Conservation (phyloP, 2,888 invertebrate genomes). For the Carcina quercana region DNA sequence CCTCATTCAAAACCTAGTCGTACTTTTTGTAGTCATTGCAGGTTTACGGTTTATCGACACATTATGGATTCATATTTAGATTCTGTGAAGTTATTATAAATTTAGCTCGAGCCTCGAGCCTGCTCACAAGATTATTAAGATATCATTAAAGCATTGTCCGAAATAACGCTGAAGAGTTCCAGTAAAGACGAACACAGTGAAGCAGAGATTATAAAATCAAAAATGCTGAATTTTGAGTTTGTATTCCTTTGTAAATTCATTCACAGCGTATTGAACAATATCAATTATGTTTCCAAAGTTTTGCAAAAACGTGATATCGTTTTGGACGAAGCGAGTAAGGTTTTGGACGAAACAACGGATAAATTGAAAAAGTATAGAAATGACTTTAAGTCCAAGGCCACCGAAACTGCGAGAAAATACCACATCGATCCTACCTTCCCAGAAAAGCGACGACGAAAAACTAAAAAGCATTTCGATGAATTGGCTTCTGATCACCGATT, state of each 20-base stretch:
- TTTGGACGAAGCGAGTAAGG: conserved; percentile 14
- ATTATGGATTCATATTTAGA: too few species aligned
- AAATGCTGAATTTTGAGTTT: conserved; percentile 15
- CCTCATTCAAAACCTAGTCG: too few species aligned
- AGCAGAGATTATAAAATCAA: conserved; percentile 15
- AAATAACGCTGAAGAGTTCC: conserved; percentile 14
- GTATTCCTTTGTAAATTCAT: conserved; percentile 16
- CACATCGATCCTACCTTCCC: conserved; percentile 1
- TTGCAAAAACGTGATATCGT: conserved; percentile 15
- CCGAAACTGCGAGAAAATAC: conserved; percentile 16
- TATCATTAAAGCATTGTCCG: conserved; percentile 15
- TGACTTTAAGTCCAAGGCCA: conserved; percentile 17
- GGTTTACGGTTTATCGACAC: too few species aligned
- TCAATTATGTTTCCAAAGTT: conserved; percentile 15
- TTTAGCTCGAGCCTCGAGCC: too few species aligned
- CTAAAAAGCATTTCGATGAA: conserved; percentile 22
- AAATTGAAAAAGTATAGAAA: conserved; percentile 12
- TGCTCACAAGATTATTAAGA: too few species aligned
- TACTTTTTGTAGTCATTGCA: too few species aligned
- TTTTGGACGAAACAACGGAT: conserved; percentile 14
- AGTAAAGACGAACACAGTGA: conserved; percentile 17
- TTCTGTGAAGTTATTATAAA: too few species aligned
- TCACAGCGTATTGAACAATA: conserved; percentile 15
- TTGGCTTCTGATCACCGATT: conserved; percentile 17
- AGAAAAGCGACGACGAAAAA: conserved; percentile 18